Evolutionary conservation across 2,888 invertebrate genomes (phyloP).

Genomic region (Pristionchus mayeri): DNA sequence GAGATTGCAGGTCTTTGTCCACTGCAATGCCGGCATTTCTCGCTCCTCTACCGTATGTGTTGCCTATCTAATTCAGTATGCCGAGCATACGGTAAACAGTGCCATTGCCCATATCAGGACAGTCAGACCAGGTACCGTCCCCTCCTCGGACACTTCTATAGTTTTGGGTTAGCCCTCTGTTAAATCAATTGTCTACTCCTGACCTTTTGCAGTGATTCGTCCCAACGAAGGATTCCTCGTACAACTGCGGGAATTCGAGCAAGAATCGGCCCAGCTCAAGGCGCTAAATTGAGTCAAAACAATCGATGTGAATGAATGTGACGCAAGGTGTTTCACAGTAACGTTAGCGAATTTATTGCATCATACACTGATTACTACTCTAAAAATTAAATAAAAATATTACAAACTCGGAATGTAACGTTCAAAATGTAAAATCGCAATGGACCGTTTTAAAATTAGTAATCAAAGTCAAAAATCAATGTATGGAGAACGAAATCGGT

Average conservation of each 20-base stretch:
- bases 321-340: not conserved
- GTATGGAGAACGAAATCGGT: too few relatives aligned
- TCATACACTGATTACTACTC: not conserved
- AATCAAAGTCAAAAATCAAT: too few relatives aligned
- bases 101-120: slow-evolving; percentile 76
- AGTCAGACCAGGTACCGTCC: slow-evolving; percentile 73
- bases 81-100: slow-evolving; percentile 52
- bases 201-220: slow-evolving; percentile 60
- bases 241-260: slow-evolving; percentile 68
- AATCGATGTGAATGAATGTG: not conserved
- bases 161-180: not conserved
- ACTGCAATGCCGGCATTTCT: slow-evolving; percentile 76
- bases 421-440: too few relatives aligned
- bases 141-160: not conserved
- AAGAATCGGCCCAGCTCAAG: slow-evolving; percentile 17
- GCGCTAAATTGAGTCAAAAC: not conserved
- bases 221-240: slow-evolving; percentile 72
- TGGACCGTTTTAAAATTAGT: too few relatives aligned
- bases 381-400: too few relatives aligned
- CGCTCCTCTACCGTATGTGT: slow-evolving; percentile 77
- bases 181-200: not conserved
- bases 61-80: slow-evolving; percentile 75
- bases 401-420: too few relatives aligned
- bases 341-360: not conserved
- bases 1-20: slow-evolving; percentile 67